Evolutionary conservation across 2,113 vertebrate species (phyloP), one percentile per base, ranked within the genome.

Genomic region (Cochlearius cochlearius): DNA sequence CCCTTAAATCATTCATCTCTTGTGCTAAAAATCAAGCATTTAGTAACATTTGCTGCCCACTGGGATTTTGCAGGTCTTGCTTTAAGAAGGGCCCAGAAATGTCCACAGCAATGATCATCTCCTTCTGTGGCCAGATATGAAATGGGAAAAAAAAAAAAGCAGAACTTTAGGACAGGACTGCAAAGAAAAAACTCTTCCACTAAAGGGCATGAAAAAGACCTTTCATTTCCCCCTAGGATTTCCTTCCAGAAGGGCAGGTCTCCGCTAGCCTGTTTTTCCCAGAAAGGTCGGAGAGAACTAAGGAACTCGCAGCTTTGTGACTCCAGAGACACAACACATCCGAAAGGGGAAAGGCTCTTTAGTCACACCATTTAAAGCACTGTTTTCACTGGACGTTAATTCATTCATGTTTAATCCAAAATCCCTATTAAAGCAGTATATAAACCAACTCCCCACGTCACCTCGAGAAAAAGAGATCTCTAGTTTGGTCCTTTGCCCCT

Each of bases 211-310:
- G 20, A 79, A 88, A 92, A 82, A 59, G 34, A 21, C 10, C 12
- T 86, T 89, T 88, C 29, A 32, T 94, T 93, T 81, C 38, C 88
- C 55, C 41, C 49, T 59, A 71, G 60, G 88, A 93, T 82, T 96
- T 94, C 89, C 94, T 88, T 89, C 72, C 88, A 91, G 59, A 34
- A 95, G 79, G 88, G 87, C 86, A 90, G 93, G 83, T 81, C 92
- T 82, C 63, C 16, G 1, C 9, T 18, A 89, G 49, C 32, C 64
- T 75, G 52, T 60, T 91, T 94, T 92, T 89, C 77, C 94, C 96
- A 94, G 83, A 75, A 94, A 87, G 73, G 83, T 78, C 80, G 47
- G 47, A 58, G 34, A 90, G 39, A 72, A 64, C 23, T 72, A 26
- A 63, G 39, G 84, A 95, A 90, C 75, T 93, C 45, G 26, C 81